These are phyloP conservation scores for Micromussa lordhowensis DNA, from an alignment of 92 coral and sea anemone species.

Conservation along the genomic window DNA sequence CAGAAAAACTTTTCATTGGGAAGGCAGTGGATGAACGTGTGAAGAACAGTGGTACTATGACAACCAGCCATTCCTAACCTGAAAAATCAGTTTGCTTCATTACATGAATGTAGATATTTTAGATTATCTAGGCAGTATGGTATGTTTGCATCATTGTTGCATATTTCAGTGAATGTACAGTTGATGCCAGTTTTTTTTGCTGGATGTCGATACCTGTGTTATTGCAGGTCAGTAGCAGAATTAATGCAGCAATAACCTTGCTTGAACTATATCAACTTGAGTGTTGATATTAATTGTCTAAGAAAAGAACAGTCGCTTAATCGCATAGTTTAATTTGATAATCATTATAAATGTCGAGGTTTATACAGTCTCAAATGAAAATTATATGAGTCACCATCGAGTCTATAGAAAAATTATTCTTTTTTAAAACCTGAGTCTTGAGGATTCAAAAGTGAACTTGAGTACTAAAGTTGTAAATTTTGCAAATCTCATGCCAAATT, in stretches of 20 bases:
- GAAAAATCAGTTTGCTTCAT: conserved; percentile 1
- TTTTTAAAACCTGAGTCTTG: neutral
- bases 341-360: conserved; percentile 2
- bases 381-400: neutral
- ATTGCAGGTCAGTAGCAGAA: neutral
- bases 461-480: neutral
- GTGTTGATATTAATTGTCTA: conserved; percentile 8
- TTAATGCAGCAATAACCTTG: neutral
- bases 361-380: neutral
- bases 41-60: neutral
- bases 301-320: neutral
- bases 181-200: conserved; percentile 4
- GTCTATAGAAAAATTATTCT: neutral
- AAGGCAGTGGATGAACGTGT: neutral
- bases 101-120: conserved; percentile 37
- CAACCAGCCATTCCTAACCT: conserved; percentile 6
- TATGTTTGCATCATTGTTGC: conserved; percentile 4
- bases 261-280: neutral
- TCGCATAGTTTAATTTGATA: neutral
- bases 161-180: conserved; percentile 8
- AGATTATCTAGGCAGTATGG: conserved; percentile 26
- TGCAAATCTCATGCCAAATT: neutral
- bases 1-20: neutral
- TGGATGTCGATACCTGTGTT: neutral
- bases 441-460: neutral